Conservation (phyloP, 2,797 vertebrate species). For the Echiichthys vipera region DNA sequence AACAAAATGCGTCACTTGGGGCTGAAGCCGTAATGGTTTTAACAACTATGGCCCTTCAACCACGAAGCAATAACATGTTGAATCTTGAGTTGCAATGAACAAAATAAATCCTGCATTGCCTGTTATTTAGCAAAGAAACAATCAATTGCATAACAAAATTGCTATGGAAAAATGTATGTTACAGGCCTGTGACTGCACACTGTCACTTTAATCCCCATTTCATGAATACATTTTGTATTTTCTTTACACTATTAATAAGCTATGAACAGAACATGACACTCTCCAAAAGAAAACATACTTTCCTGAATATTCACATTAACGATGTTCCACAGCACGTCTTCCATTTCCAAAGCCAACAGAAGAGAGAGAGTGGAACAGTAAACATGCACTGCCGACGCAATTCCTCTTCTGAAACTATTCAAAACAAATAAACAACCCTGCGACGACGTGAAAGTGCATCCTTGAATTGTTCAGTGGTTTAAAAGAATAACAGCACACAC, state of each 20-base stretch:
- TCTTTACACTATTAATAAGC: conserved; percentile 21
- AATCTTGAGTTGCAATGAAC: conserved; percentile 41
- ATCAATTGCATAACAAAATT: conserved; percentile 41
- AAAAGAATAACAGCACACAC: not conserved
- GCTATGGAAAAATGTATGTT: conserved; percentile 27
- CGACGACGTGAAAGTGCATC: not conserved
- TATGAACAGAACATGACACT: not conserved
- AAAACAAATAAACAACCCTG: not conserved
- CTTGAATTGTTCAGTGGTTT: not conserved
- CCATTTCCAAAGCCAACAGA: conserved; percentile 28
- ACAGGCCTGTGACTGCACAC: not conserved
- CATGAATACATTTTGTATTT: not conserved
- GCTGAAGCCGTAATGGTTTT: conserved; percentile 48
- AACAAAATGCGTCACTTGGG: conserved; percentile 34
- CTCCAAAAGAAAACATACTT: conserved; percentile 19
- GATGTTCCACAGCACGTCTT: not conserved
- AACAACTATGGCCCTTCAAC: conserved; percentile 51
- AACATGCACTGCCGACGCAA: not conserved
- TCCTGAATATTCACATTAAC: not conserved
- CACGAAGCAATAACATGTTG: conserved; percentile 44
- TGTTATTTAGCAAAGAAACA: conserved; percentile 49
- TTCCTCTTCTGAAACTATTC: not conserved
- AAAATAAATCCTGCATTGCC: conserved; percentile 42
- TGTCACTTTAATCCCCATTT: not conserved
- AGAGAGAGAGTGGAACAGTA: conserved; percentile 10